phyloP scores from a whole-genome alignment of 2,888 invertebrate species.

The Eumerus sabulonum region DNA sequence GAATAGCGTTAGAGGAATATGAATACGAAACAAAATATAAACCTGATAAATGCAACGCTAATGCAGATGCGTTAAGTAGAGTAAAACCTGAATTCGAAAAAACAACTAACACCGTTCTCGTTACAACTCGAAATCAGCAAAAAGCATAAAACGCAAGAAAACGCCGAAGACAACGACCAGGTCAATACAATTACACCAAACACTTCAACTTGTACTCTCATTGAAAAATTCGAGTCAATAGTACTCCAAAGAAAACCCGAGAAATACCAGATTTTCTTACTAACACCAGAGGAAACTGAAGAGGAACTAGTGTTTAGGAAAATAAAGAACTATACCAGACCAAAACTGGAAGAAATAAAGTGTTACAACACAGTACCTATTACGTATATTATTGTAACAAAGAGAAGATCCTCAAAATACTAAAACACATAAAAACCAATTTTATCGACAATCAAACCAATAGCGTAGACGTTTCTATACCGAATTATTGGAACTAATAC shows the following conservation, averaged over 20 bases:
- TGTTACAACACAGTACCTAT: no score
- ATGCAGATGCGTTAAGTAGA: background rate
- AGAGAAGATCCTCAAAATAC: no score
- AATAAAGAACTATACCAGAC: no score
- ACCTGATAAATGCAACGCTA: conserved; percentile 8
- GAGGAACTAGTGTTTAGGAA: background rate
- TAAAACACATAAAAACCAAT: no score
- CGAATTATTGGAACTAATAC: background rate
- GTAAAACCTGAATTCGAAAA: no score
- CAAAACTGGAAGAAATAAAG: no score
- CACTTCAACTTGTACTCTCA: background rate
- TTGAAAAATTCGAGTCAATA: background rate
- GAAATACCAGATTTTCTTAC: background rate
- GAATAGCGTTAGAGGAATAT: conserved; percentile 22
- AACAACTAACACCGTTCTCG: background rate
- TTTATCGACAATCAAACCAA: background rate
- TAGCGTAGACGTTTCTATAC: background rate
- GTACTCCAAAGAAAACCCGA: background rate
- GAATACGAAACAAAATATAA: conserved; percentile 19
- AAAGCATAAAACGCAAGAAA: background rate
- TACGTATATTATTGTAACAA: no score
- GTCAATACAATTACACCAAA: background rate
- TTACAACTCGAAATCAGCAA: background rate
- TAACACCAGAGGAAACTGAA: background rate
- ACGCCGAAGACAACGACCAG: background rate